Conservation (phyloP, 2,113 vertebrate genomes). For the Passer domesticus region DNA sequence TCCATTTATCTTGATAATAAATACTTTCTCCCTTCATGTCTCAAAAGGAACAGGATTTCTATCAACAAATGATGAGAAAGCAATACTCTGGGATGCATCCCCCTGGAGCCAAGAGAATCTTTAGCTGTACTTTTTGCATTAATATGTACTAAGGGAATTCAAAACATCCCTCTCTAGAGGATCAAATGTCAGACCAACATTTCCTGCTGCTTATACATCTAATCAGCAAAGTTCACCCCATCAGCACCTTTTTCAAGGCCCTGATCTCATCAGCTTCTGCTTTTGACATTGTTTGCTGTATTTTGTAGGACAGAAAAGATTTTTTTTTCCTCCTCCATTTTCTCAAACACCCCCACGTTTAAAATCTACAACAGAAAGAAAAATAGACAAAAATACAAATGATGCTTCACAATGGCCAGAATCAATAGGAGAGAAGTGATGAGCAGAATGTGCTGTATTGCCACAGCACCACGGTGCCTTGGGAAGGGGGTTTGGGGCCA, state of each 20-base stretch:
- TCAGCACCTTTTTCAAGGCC: conserved; percentile 59
- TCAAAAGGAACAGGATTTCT: conserved; percentile 62
- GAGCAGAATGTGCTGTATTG: background rate
- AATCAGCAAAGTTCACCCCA: conserved; percentile 54
- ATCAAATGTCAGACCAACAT: conserved; percentile 56
- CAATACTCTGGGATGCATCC: conserved; percentile 42
- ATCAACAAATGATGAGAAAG: conserved; percentile 68
- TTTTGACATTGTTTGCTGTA: background rate
- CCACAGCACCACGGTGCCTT: background rate
- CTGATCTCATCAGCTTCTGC: conserved; percentile 1
- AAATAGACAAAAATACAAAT: background rate
- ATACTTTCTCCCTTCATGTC: conserved; percentile 42
- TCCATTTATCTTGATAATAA: conserved; percentile 65
- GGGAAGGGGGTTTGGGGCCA: background rate
- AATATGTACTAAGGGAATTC: conserved; percentile 58
- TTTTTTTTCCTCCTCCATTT: background rate
- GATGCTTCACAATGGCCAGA: background rate
- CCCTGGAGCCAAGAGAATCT: background rate
- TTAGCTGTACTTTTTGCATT: conserved; percentile 35
- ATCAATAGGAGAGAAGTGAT: background rate
- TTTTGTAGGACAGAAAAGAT: background rate
- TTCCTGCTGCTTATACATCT: conserved; percentile 51
- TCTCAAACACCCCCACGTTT: background rate
- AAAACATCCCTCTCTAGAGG: conserved; percentile 44
- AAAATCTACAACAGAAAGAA: background rate